Evolutionary conservation across 2,113 vertebrate species (phyloP).

Genomic region (Oreochromis tanganicae): DNA sequence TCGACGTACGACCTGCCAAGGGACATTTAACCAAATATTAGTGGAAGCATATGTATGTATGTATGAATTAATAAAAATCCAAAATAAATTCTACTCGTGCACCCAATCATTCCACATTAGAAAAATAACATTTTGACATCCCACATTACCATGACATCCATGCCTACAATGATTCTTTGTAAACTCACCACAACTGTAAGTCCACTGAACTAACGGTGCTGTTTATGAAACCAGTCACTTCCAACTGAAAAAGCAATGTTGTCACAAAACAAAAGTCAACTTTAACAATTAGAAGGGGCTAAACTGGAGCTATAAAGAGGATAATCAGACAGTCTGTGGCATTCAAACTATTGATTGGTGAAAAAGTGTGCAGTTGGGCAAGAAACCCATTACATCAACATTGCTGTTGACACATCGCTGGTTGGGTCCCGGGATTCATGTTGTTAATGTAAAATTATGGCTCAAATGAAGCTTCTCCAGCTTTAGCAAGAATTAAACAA

Average conservation of each 20-base stretch:
- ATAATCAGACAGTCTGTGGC: neutral
- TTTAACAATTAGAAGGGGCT: neutral
- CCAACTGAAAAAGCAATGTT: neutral
- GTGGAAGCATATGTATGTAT: neutral
- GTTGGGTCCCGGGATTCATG: neutral
- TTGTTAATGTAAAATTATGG: neutral
- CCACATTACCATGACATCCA: neutral
- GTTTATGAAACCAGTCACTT: neutral
- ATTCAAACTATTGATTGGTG: neutral
- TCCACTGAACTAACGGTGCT: neutral
- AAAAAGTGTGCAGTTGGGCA: neutral
- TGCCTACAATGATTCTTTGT: neutral
- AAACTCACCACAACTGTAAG: neutral
- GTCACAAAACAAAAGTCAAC: neutral
- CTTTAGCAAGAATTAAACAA: neutral
- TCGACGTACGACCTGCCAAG: neutral
- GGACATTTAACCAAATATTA: neutral
- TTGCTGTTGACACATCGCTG: neutral
- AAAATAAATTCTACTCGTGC: neutral
- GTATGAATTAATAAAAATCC: neutral
- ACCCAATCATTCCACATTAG: neutral
- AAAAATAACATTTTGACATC: neutral
- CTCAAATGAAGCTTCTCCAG: neutral
- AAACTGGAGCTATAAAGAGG: neutral
- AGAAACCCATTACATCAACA: neutral